Base-by-base conservation (phyloP, 2,113 vertebrate genomes). In the Macroglossus sobrinus region DNA sequence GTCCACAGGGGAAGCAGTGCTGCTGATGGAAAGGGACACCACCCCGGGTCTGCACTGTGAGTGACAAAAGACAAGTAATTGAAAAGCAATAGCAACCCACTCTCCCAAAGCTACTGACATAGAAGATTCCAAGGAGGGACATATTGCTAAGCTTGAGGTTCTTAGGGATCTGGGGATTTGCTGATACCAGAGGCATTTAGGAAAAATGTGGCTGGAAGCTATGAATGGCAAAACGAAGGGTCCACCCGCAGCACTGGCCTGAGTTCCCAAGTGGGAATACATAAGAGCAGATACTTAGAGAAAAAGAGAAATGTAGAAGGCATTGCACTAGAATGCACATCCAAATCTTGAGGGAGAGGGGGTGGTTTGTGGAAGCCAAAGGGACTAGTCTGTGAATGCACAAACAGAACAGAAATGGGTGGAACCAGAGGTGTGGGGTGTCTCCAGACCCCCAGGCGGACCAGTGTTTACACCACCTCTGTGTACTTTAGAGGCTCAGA, bases 231-330 rank as follows among this genome's bases (percentile, higher is more conserved):
- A 38, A 35, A 33, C 0, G 15, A 15, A 47, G 8, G 10, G 28
- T 35, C 2, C 0, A 18, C n/a, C 28, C 21, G 22, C 2, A 45
- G 18, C 3, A 28, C 7, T 1, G 26, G 79, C 61, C 0, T 0
- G 57, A 69, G 47, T 21, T 72, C 53, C 30, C 0, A 1, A 13
- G 3, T 21, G 76, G 57, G 63, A 71, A 63, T 4, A 43, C 40
- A 45, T 6, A 8, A 38, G 35, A 43, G 26, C 63, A 47, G 38
- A 35, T n/a, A 38, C 16, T 69, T 33, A 24, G 63, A 47, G 59
- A 71, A 28, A 50, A 63, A 50, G 40, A 66, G 38, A 8, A 82
- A 22, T 14, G 22, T 18, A 3, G 75, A 59, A n/a, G 35, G 43
- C 2, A 7, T 14, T 19, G 28, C 15, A 0, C 30, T 0, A 15